Evolutionary conservation across 2,113 vertebrate genomes (phyloP), one percentile per base, ranked within the genome.

Genomic region (Sylvilagus bachmani): DNA sequence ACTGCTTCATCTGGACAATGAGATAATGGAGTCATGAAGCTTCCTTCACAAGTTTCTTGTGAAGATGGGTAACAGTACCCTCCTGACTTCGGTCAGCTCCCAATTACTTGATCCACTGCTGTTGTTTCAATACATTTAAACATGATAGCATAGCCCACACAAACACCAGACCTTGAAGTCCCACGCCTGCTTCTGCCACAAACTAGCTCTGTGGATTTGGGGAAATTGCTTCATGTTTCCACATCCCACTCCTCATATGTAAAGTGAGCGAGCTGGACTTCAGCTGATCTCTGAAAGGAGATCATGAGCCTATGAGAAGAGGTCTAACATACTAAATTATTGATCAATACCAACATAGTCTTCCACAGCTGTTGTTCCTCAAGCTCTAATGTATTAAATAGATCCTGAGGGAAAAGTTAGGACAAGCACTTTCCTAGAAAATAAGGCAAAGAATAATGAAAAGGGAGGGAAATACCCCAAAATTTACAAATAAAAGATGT

Each of bases 311-410:
- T 74, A 58, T 38, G 66, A 89, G 93, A 92, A 62, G 79, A 91
- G 62, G 53, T 81, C 61, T 95, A 73, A 25, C 82, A 17, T n/a
- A 67, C 64, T 96, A 73, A 96, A 96, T 97, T 96, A 97, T 97
- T 96, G 83, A 97, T 71, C 22, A 9, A 12, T 77, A 89, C 62
- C 93, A 77, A 19, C 25, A 66, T 66, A 69, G 21, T 92, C 83
- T 36, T 66, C 70, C 11, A 11, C n/a, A 2, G 86, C 86, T 91
- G 33, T 71, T 82, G 75, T 90, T 89, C 91, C 66, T 89, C 61
- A 92, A 53, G 78, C 58, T 86, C 89, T 96, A 95, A 95, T 74
- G 93, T 95, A 95, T 77, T 89, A 73, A 92, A 21, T 11, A 91
- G 88, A 88, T 90, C 70, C 94, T 29, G 10, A 89, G 24, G 44